Base-by-base conservation (phyloP, 2,113 vertebrate genomes). In the Upupa epops region DNA sequence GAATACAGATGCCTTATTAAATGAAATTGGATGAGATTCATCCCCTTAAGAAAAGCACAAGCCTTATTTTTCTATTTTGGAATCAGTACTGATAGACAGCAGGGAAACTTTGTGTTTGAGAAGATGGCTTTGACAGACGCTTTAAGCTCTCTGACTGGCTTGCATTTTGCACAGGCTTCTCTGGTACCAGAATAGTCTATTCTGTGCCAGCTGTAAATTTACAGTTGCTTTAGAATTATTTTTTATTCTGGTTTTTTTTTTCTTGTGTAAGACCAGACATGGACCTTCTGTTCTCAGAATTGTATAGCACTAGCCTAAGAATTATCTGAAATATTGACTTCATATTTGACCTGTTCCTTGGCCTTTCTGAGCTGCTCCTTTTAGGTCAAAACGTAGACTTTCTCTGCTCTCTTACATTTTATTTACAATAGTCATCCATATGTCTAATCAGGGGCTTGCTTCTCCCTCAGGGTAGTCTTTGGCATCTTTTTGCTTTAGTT, bases 401-500 rank as follows among this genome's bases (percentile, higher is more conserved):
- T 31, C 32, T 45, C 46, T 36, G 3, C 70, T 83, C 40, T 22
- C 26, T 32, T 64, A 22, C 68, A 64, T 83, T 88, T 80, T 60
- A 72, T 79, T 76, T 88, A 37, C 83, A 60, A 11, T 92, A 72
- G 65, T 69, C 55, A 60, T 95, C 79, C 75, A 63, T 94, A 76
- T 83, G 72, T 83, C 81, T 91, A 88, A 93, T 93, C 79, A 66
- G 60, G 48, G 42, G 24, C 9, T 91, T 49, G 63, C n/a, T 90
- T 65, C 51, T 93, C 94, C 83, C 90, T 66, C 79, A 29, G 90
- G 92, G 46, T 12, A 13, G 8, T 32, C 72, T 90, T 73, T 88
- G 92, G 90, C 76, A 88, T 83, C 68, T 93, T 83, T 93, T 58
- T 66, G 51, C 93, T 89, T 54, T 28, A 51, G 46, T 80, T 86